Evolutionary conservation across 2,113 vertebrate genomes (phyloP), one percentile per base, ranked within the genome.

Genomic region (Crotalus helleri): DNA sequence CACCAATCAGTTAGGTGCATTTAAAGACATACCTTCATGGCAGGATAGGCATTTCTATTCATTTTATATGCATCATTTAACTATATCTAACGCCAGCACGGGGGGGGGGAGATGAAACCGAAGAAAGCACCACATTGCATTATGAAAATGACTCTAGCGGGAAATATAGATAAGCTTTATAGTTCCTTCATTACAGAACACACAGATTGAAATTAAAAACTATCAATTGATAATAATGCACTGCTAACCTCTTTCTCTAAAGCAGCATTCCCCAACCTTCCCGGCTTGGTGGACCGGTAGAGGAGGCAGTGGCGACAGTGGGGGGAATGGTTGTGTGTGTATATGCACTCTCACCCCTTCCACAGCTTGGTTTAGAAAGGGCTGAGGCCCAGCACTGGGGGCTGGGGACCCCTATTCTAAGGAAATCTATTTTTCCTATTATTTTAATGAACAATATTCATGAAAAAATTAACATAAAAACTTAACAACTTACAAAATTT

Each of bases 401-500:
- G 12, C 33, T 69, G 64, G 29, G 24, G 29, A 69, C 2, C 5
- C 12, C n/a, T 69, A 13, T 10, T 44, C 11, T 11, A 61, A n/a
- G 21, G 6, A 85, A 87, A 23, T 51, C 5, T 86, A 1, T 51
- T 12, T 53, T 13, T 1, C 5, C 44, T 58, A 29, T 54, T 53
- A 51, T 24, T 51, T 89, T 29, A 58, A 7, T 89, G 33, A 89
- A 23, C 3, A 90, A 87, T 44, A 10, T 15, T 24, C 17, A 3
- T 57, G 53, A 29, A 33, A 54, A 69, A 53, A 11, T 29, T 74
- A 54, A 88, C 15, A 89, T 55, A 26, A 44, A 85, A 8, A 19
- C 39, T 54, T 19, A 54, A 13, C 5, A 92, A 98, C 99, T 99
- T 97, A 99, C 99, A 96, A 98, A 96, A 96, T 98, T 98, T 92